phyloP scores from a whole-genome alignment of 2,113 vertebrate species.

The Hylia prasina region DNA sequence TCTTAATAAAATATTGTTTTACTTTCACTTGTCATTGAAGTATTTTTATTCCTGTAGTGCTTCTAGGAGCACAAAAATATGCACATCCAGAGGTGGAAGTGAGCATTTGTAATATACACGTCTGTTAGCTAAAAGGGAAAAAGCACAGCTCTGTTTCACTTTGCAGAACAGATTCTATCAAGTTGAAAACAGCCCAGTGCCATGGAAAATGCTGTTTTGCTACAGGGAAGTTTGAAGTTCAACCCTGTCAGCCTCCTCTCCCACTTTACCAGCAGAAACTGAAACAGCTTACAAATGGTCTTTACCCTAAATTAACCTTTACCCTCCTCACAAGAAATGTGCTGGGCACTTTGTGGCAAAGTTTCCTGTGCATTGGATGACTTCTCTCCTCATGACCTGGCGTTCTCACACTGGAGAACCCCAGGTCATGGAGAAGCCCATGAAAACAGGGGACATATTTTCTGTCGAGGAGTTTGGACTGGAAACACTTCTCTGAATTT shows the following conservation, averaged over 20 bases:
- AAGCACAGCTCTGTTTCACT: neutral
- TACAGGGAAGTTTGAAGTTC: neutral
- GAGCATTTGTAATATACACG: neutral
- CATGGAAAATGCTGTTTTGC: neutral
- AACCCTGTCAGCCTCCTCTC: neutral
- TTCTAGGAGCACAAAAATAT: neutral
- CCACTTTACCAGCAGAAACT: neutral
- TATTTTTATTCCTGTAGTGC: neutral
- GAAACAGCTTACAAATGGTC: neutral
- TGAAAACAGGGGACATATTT: neutral
- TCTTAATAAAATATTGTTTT: constrained; percentile 1
- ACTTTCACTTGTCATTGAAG: constrained; percentile 9
- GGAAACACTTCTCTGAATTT: neutral
- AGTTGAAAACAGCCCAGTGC: neutral
- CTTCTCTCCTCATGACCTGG: neutral
- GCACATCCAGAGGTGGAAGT: neutral
- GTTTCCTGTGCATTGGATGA: neutral
- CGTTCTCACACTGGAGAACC: neutral
- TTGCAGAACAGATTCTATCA: neutral
- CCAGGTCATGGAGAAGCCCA: neutral
- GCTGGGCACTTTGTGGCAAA: neutral
- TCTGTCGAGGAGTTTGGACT: neutral
- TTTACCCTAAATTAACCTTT: neutral
- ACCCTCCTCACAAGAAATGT: neutral
- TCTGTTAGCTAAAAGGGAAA: neutral